Conservation (phyloP, 2,113 vertebrate genomes). For the Microcebus griseorufus region DNA sequence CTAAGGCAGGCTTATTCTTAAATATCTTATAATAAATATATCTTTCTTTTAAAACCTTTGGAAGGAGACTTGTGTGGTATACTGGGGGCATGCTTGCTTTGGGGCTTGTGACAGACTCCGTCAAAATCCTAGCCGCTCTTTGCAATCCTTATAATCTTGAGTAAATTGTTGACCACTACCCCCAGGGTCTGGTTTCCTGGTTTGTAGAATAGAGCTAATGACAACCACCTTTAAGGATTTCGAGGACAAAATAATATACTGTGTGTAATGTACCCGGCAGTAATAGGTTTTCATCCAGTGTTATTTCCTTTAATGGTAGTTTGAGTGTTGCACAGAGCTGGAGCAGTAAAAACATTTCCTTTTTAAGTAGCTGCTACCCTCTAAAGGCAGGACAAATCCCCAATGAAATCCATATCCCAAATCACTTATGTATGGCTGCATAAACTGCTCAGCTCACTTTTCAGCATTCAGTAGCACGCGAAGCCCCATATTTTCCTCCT, state of each 20-base stretch:
- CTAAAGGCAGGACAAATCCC: not conserved
- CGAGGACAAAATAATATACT: conserved; percentile 41
- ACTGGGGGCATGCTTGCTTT: not conserved
- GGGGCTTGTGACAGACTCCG: not conserved
- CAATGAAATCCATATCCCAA: conserved; percentile 7
- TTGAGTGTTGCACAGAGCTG: conserved; percentile 49
- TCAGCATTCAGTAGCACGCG: not conserved
- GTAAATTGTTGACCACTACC: conserved; percentile 6
- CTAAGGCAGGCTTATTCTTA: not conserved
- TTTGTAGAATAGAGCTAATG: conserved; percentile 53
- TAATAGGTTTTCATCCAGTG: conserved; percentile 51
- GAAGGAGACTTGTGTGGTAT: not conserved
- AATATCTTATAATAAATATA: not conserved
- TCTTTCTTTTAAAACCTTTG: conserved; percentile 30
- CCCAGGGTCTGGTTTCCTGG: not conserved
- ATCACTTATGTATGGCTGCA: not conserved
- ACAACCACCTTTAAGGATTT: conserved; percentile 36
- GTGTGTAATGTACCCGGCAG: not conserved
- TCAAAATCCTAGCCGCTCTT: not conserved
- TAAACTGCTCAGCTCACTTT: not conserved
- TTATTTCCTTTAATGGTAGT: conserved; percentile 66
- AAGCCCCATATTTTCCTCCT: not conserved
- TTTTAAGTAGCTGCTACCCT: conserved; percentile 46
- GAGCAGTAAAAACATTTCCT: conserved; percentile 46
- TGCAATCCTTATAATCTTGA: conserved; percentile 38